Conservation (phyloP, 2,888 invertebrate genomes). For the Blera fallax region DNA sequence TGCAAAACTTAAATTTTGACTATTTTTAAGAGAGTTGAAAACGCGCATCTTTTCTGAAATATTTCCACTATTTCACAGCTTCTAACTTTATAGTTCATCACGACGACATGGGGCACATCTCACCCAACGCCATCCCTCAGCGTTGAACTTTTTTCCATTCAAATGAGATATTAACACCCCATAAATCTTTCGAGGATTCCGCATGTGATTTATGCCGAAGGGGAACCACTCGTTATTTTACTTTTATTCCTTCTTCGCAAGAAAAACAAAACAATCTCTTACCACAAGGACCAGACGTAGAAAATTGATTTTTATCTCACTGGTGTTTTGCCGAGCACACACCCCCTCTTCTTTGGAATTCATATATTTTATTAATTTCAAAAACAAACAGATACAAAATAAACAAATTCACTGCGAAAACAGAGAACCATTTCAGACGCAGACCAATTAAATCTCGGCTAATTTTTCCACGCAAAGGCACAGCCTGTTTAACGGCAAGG, state of each 20-base stretch:
- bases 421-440: slow-evolving; percentile 54
- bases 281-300: slow-evolving; percentile 21
- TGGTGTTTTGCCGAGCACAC: background rate
- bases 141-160: slow-evolving; percentile 44
- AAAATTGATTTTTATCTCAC: slow-evolving; percentile 71
- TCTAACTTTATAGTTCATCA: slow-evolving; percentile 26
- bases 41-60: too few species aligned
- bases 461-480: slow-evolving; percentile 49
- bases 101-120: slow-evolving; percentile 3
- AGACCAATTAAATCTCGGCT: slow-evolving; percentile 70
- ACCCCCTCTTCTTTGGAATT: background rate
- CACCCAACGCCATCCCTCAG: background rate
- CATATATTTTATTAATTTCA: slow-evolving; percentile 68
- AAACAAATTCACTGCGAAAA: slow-evolving; percentile 42
- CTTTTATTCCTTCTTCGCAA: background rate
- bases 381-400: slow-evolving; percentile 67
- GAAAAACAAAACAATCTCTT: slow-evolving; percentile 45
- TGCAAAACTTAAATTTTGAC: too few species aligned
- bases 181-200: slow-evolving; percentile 67
- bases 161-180: slow-evolving; percentile 73
- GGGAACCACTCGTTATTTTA: slow-evolving; percentile 44
- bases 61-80: background rate
- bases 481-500: background rate
- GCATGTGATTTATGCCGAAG: slow-evolving; percentile 69
- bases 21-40: too few species aligned